Evolutionary conservation across 2,113 vertebrate genomes (phyloP).

Genomic region (Gallinago media): DNA sequence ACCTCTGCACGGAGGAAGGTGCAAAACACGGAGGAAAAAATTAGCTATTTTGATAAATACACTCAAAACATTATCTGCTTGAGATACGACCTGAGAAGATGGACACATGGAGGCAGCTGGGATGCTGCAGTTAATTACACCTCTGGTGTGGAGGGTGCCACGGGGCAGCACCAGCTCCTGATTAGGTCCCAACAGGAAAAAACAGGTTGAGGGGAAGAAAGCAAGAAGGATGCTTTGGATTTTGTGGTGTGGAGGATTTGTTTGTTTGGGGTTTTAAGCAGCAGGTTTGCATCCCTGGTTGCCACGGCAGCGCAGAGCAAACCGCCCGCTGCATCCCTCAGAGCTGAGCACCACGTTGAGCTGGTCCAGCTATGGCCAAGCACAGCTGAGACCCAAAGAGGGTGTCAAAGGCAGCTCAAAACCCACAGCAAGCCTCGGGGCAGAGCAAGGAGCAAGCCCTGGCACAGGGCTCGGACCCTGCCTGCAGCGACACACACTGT

Average conservation of each 20-base stretch:
- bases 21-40: rapidly evolving
- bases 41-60: rapidly evolving
- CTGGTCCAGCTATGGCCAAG: not conserved
- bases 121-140: not conserved
- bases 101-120: rapidly evolving
- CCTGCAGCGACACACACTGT: rapidly evolving
- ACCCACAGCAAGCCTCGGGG: rapidly evolving
- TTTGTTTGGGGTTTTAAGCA: not conserved
- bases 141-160: not conserved
- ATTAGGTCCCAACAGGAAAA: not conserved
- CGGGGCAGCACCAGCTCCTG: not conserved
- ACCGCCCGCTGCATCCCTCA: not conserved
- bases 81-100: rapidly evolving
- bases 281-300: conserved; percentile 47
- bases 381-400: not conserved
- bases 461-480: rapidly evolving
- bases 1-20: not conserved
- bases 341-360: not conserved
- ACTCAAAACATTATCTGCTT: too few relatives aligned
- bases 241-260: not conserved
- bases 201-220: rapidly evolving
- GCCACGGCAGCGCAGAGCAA: conserved; percentile 34
- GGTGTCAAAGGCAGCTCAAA: not conserved
- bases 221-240: not conserved
- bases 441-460: not conserved